Percentiles rank a stretch among this genome's conserved stretches.
phyloP scores from a whole-genome alignment of 2,797 vertebrate species.

The Darevskia mixta region DNA sequence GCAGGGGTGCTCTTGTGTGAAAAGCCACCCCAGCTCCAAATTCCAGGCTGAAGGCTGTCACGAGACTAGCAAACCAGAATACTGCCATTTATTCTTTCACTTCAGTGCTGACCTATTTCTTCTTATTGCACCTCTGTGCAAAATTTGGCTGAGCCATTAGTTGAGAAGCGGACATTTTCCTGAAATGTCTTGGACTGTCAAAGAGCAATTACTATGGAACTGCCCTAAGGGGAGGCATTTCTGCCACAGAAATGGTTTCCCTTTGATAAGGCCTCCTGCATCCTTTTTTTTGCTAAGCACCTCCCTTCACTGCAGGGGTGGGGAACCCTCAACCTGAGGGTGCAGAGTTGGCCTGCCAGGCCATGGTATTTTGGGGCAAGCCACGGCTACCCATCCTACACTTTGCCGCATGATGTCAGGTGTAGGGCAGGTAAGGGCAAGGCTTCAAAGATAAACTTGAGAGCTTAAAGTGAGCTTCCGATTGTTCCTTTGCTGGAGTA shows the following conservation, averaged over 20 bases:
- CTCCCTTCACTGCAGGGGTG: not conserved
- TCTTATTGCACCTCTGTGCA: not conserved
- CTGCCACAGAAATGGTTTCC: not conserved
- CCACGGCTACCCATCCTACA: too few species aligned
- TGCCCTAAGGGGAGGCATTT: rapidly evolving
- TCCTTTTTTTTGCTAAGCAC: not conserved
- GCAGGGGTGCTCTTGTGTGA: too few species aligned
- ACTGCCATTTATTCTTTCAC: not conserved
- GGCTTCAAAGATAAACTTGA: too few species aligned
- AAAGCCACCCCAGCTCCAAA: not conserved
- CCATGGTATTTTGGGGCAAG: too few species aligned
- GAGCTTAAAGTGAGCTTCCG: too few species aligned
- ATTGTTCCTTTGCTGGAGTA: too few species aligned
- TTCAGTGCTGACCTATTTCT: not conserved
- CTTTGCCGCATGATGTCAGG: too few species aligned
- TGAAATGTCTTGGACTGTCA: not conserved
- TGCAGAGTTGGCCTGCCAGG: too few species aligned
- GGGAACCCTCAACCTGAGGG: too few species aligned
- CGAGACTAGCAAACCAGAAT: too few species aligned
- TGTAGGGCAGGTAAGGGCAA: too few species aligned
- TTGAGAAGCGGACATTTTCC: not conserved
- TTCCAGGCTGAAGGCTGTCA: not conserved
- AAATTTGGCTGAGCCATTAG: not conserved
- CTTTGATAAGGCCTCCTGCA: not conserved
- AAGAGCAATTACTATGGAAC: not conserved